Conservation (phyloP, 2,888 invertebrate species). For the Tetramorium bicarinatum region DNA sequence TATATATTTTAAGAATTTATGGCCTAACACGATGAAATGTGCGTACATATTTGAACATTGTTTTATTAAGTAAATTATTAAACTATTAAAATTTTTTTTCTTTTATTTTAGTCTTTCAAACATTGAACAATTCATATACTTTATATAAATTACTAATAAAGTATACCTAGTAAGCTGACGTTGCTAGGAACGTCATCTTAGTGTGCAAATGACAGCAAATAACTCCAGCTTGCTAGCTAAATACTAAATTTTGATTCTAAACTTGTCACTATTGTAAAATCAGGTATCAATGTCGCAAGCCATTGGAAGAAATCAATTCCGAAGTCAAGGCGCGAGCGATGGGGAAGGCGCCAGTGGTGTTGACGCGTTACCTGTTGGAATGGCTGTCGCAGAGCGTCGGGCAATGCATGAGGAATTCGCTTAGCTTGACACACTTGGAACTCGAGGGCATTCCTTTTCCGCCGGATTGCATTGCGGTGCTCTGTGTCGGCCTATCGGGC, state of each 20-base stretch:
- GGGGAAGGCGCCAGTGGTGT: conserved; percentile 89
- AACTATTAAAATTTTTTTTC: not conserved
- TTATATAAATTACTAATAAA: too few relatives aligned
- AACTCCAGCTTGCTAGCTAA: too few relatives aligned
- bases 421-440: conserved; percentile 89
- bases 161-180: too few relatives aligned
- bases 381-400: conserved; percentile 90
- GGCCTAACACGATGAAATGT: too few relatives aligned
- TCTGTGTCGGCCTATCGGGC: conserved; percentile 89
- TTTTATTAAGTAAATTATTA: too few relatives aligned
- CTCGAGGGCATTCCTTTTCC: conserved; percentile 92
- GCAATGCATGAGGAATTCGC: conserved; percentile 89
- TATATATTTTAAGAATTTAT: too few relatives aligned
- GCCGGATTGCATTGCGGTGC: conserved; percentile 89
- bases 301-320: conserved; percentile 87
- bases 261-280: not conserved
- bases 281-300: conserved; percentile 88
- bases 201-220: too few relatives aligned
- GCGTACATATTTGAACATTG: too few relatives aligned
- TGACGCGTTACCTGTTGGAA: conserved; percentile 91
- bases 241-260: not conserved
- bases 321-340: conserved; percentile 89
- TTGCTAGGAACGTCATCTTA: too few relatives aligned
- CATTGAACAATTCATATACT: not conserved
- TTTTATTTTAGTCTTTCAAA: not conserved